Evolutionary conservation across 2,888 invertebrate genomes (phyloP).

Genomic region (Apamea monoglypha): DNA sequence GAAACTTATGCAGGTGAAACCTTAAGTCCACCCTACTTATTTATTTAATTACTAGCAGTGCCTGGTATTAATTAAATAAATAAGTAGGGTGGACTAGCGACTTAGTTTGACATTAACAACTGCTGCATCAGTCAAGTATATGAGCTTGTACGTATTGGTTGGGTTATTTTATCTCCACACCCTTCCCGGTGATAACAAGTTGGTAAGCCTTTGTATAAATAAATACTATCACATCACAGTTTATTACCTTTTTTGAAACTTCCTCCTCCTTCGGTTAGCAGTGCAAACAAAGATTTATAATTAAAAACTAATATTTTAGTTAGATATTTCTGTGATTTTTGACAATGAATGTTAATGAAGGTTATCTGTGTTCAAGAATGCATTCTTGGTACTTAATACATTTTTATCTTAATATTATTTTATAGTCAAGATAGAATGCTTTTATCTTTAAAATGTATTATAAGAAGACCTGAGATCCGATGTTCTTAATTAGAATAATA

Average conservation of each 20-base stretch:
- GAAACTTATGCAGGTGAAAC: too few relatives aligned
- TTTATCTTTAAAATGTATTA: too few relatives aligned
- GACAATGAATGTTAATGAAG: neutral
- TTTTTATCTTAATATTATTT: constrained; percentile 1
- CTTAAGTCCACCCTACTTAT: too few relatives aligned
- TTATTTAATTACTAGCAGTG: too few relatives aligned
- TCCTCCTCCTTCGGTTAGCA: constrained; percentile 77
- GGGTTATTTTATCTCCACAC: too few relatives aligned
- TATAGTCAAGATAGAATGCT: constrained; percentile 11
- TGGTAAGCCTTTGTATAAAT: neutral
- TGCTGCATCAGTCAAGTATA: too few relatives aligned
- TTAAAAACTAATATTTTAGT: neutral
- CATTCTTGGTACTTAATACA: too few relatives aligned
- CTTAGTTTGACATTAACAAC: too few relatives aligned
- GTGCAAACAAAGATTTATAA: constrained; percentile 53
- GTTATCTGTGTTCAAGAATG: neutral
- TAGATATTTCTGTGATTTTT: neutral
- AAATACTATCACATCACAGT: neutral
- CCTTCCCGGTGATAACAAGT: neutral
- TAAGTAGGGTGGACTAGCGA: too few relatives aligned
- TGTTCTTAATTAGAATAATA: neutral
- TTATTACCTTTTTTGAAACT: constrained; percentile 85
- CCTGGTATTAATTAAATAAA: too few relatives aligned
- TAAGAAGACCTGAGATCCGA: too few relatives aligned
- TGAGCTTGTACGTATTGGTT: too few relatives aligned